Evolutionary conservation across 2,797 vertebrate genomes (phyloP), one percentile per base, ranked within the genome.

Genomic region (Epinephelus malabaricus): DNA sequence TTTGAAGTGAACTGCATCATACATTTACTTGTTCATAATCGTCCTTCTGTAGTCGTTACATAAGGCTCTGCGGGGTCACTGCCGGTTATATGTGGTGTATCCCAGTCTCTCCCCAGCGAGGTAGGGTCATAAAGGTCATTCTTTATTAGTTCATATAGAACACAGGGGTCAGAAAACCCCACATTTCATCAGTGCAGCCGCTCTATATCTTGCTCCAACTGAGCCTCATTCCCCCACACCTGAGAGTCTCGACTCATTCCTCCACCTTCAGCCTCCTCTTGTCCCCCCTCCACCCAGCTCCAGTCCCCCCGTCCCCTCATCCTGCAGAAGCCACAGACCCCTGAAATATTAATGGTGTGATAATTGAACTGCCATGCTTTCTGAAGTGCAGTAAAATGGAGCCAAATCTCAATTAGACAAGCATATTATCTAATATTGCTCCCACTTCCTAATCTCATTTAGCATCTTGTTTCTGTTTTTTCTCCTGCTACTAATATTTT

Each of bases 391-490:
- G 72, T 81, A 87, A 91, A 89, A 92, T 80, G 1, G 64, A 88
- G 82, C 73, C 75, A 89, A 92, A 92, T 94, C 81, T 91, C 86
- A 93, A 92, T 95, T 90, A 94, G 84, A 81, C 78, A 83, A 80
- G 89, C 86, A 87, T 88, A 90, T 94, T 89, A 92, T 88, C 86
- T 89, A 86, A 85, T 91, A 90, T 90, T 74, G 76, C 82, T 86
- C 62, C 77, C 74, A 75, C 82, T 88, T 89, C 78, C 85, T 90
- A 87, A 94, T 93, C 91, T 86, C 86, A 89, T 94, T 92, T 79
- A 49, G 80, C 14, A 19, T 76, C 73, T 77, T 92, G 78, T 88
- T 92, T 86, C 69, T 82, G 73, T 85, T 79, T 63, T 73, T 86
- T 64, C 73, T 80, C 51, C 10, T 2, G 34, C 66, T 50, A 40